Evolutionary conservation across 2,113 vertebrate genomes (phyloP), one percentile per base, ranked within the genome.

Genomic region (Struthidea cinerea): DNA sequence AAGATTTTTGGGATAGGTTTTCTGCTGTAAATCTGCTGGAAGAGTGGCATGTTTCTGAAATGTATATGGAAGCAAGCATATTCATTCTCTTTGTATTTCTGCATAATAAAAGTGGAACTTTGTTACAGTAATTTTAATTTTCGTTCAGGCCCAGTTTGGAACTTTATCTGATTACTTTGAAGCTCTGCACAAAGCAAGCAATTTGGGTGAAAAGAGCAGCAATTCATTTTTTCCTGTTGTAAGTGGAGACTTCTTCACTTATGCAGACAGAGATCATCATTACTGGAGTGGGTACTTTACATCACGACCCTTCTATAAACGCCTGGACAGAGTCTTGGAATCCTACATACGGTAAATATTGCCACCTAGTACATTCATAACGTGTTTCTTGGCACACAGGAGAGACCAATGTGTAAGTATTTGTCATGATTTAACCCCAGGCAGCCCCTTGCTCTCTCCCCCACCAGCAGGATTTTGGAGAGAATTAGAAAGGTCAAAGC

Each of bases 221-320:
- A 97, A 74, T 39, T 96, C 97, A 7, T 8, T 95, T 28, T 98
- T 99, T 50, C 99, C 99, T 16, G 96, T 98, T 47, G 22, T 99
- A 20, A 98, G 98, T 55, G 99, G 99, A 37, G 99, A 99, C 97
- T 99, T 99, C 97, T 99, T 99, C 97, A 99, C 99, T 2, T 99
- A 99, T 20, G 99, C 99, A 3, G 99, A 99, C 97, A 98, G 99
- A 44, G 99, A 99, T 35, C 98, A 99, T 89, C 99, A 99, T 94
- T 99, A 99, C 87, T 99, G 99, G 99, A 99, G 99, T 67, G 99
- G 99, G 15, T 99, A 99, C 96, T 99, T 99, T 91, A 99, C 99
- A 50, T 99, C 99, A 4, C 98, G 99, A 46, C 99, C 99, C 3
- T 99, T 99, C 89, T 99, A 99, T 94, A 99, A 99, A 68, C 97